Evolutionary conservation across 2,113 vertebrate genomes (phyloP).

Genomic region (Cnemophilus loriae): DNA sequence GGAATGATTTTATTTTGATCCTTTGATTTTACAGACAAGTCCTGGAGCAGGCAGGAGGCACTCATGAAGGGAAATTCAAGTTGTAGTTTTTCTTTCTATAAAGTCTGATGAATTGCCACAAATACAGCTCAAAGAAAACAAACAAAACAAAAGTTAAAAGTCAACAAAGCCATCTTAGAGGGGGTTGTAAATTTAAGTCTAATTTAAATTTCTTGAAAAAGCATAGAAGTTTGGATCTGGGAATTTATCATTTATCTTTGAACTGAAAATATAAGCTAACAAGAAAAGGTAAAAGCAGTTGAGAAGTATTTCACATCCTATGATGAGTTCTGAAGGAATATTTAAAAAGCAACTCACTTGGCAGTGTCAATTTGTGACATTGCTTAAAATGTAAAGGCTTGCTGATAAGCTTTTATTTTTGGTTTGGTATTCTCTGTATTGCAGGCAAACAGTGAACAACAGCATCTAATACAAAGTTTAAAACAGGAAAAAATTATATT

Average conservation of each 20-base stretch:
- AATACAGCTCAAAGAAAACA: not conserved
- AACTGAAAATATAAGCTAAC: not conserved
- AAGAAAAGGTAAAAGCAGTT: not conserved
- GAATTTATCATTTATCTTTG: not conserved
- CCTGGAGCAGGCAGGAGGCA: not conserved
- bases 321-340: not conserved
- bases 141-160: not conserved
- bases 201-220: not conserved
- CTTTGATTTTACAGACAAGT: not conserved
- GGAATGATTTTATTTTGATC: not conserved
- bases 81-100: not conserved
- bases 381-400: not conserved
- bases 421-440: not conserved
- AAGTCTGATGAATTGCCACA: not conserved
- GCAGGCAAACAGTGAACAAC: not conserved
- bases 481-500: not conserved
- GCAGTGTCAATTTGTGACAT: not conserved
- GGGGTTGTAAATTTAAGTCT: not conserved
- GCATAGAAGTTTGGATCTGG: accelerated
- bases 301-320: not conserved
- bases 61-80: not conserved
- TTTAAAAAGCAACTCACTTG: not conserved
- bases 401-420: not conserved
- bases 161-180: not conserved
- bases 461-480: not conserved